Conservation (phyloP, 2,113 vertebrate genomes). For the Malurus elegans region DNA sequence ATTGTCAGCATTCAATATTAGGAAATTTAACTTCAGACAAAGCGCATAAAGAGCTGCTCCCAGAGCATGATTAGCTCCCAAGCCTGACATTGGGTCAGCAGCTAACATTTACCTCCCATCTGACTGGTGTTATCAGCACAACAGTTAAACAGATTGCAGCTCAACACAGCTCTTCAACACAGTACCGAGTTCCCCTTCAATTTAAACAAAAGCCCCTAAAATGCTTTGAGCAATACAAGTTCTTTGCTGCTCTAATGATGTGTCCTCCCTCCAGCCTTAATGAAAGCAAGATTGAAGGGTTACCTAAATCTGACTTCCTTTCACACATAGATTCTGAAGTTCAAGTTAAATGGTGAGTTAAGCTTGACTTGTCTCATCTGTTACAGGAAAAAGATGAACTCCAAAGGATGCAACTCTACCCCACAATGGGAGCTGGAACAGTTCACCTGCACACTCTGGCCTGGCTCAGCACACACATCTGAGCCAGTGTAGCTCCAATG, state of each 20-base stretch:
- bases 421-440: not conserved
- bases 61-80: not conserved
- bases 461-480: not conserved
- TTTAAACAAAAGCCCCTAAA: not conserved
- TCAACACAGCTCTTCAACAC: not conserved
- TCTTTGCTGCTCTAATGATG: not conserved
- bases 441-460: not conserved
- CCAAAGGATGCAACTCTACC: not conserved
- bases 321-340: not conserved
- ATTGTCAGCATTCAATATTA: not conserved
- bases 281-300: not conserved
- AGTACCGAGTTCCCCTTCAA: not conserved
- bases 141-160: not conserved
- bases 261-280: not conserved
- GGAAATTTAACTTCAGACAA: not conserved
- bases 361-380: not conserved
- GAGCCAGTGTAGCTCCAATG: not conserved
- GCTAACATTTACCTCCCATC: not conserved
- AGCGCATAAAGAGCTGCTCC: not conserved
- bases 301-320: not conserved
- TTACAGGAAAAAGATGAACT: not conserved
- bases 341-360: not conserved
- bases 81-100: not conserved
- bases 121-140: not conserved
- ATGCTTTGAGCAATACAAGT: not conserved